phyloP scores from a whole-genome alignment of 2,113 vertebrate genomes.

The Gopherus evgoodei region DNA sequence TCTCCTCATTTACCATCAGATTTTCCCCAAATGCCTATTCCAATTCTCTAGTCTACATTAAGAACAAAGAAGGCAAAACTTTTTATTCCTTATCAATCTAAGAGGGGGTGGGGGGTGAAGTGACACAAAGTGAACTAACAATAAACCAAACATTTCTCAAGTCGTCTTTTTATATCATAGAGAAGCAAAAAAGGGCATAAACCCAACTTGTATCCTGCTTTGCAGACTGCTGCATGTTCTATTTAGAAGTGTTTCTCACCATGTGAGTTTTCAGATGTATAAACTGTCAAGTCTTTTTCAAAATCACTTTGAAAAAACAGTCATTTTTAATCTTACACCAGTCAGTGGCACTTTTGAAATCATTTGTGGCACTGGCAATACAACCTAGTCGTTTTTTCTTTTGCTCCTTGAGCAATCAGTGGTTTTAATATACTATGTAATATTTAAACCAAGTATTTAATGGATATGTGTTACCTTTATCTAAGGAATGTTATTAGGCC shows the following conservation, averaged over 20 bases:
- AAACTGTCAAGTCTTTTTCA: neutral
- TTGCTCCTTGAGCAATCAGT: neutral
- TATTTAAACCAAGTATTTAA: neutral
- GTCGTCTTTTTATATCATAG: neutral
- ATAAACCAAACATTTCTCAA: neutral
- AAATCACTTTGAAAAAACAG: neutral
- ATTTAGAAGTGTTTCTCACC: neutral
- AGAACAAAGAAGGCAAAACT: neutral
- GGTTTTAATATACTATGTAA: neutral
- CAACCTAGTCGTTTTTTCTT: neutral
- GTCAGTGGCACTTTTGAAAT: neutral
- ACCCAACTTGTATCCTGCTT: neutral
- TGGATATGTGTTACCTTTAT: too few species aligned
- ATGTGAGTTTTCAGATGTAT: neutral
- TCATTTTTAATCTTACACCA: neutral
- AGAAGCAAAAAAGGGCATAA: neutral
- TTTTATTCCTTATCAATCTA: neutral
- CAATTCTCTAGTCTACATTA: fast-evolving
- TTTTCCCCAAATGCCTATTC: neutral
- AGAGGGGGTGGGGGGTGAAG: neutral
- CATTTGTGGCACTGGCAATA: neutral
- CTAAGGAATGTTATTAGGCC: neutral
- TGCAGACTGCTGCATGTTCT: fast-evolving
- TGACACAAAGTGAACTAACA: neutral
- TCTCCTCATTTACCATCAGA: neutral